Percentiles rank a stretch among this genome's conserved stretches.
Conservation (phyloP, 1,140 invertebrate species). For the Trichomalopsis sarcophagae region DNA sequence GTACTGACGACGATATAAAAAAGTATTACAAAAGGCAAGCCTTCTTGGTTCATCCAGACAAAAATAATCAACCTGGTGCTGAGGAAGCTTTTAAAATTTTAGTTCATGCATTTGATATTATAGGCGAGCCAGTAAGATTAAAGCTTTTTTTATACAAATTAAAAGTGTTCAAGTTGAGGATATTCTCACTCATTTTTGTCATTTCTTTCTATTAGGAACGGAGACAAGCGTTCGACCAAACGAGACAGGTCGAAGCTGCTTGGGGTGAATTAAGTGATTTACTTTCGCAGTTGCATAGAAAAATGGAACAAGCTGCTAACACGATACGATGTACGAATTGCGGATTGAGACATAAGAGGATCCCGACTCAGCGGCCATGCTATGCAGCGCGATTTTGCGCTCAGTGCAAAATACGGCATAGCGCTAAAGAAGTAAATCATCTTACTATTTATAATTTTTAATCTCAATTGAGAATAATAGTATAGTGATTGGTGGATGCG, state of each 20-base stretch:
- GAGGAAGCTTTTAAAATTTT: constrained; percentile 97
- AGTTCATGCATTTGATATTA: constrained; percentile 94
- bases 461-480: constrained; percentile 4
- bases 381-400: constrained; percentile 93
- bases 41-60: constrained; percentile 95
- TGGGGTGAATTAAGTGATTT: constrained; percentile 89
- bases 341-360: constrained; percentile 89
- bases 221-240: constrained; percentile 86
- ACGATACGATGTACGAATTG: constrained; percentile 94
- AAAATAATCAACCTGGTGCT: constrained; percentile 94
- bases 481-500: background rate
- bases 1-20: constrained; percentile 94
- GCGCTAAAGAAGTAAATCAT: constrained; percentile 87
- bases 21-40: constrained; percentile 95
- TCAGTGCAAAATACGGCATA: constrained; percentile 92
- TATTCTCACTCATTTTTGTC: background rate
- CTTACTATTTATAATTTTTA: constrained; percentile 12
- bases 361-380: constrained; percentile 87
- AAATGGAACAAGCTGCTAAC: constrained; percentile 94
- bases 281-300: constrained; percentile 90
- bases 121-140: constrained; percentile 88
- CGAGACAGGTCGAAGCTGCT: constrained; percentile 87
- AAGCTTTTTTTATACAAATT: constrained; percentile 24
- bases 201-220: constrained; percentile 78
- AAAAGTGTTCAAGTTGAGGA: background rate